Evolutionary conservation across 2,113 vertebrate species (phyloP).

Genomic region (Chrysemys picta): DNA sequence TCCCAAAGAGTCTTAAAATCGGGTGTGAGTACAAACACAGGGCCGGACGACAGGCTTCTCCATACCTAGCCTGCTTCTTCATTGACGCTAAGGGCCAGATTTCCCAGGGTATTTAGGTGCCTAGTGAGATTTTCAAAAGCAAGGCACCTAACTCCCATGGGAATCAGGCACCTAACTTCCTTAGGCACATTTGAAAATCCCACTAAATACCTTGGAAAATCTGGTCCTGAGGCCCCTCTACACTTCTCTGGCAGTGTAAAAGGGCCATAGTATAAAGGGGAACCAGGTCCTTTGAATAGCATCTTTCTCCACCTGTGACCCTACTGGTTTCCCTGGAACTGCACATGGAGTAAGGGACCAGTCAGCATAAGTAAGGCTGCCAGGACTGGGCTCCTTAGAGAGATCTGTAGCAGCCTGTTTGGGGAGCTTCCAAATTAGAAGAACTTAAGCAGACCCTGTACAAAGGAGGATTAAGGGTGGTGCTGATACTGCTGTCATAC

Average conservation of each 20-base stretch:
- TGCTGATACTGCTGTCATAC: neutral
- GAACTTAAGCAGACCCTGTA: neutral
- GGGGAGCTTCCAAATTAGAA: neutral
- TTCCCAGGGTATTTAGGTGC: accelerated
- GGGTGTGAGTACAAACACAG: accelerated
- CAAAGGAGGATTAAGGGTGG: neutral
- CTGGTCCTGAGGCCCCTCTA: neutral
- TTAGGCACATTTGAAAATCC: neutral
- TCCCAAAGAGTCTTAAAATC: neutral
- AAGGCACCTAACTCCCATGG: neutral
- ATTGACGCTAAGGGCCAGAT: accelerated
- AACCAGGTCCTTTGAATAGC: neutral
- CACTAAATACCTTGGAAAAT: neutral
- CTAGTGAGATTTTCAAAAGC: neutral
- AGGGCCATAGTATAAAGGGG: too few species aligned
- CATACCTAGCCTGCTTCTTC: neutral
- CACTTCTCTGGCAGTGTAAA: neutral
- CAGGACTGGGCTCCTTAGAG: neutral
- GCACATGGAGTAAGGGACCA: neutral
- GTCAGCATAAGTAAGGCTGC: neutral
- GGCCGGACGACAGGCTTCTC: too few species aligned
- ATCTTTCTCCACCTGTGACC: neutral
- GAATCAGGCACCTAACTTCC: neutral
- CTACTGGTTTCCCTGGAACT: neutral
- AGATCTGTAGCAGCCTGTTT: neutral